Base-by-base conservation (phyloP, 2,113 vertebrate genomes). In the Tupaia chinensis region DNA sequence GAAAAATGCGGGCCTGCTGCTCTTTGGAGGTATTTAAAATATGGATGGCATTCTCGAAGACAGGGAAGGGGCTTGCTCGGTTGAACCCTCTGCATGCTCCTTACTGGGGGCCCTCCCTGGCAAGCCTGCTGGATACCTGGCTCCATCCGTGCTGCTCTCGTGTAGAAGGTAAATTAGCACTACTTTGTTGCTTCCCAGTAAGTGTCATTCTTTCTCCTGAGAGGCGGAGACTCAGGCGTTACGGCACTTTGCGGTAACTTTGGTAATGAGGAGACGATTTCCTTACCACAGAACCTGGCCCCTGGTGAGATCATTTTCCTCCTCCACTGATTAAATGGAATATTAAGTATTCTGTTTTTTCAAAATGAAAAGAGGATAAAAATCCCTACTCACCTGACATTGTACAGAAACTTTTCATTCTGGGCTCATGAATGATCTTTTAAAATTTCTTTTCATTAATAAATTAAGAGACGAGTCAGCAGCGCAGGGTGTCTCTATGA, bases 321-420 rank as follows among this genome's bases (percentile, higher is more conserved):
- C 90, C 95, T 77, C 66, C 11, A 94, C 93, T 94, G 94, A 97
- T 98, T 91, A 98, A 97, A 97, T 78, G 96, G 92, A 98, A 97
- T 96, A 98, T 97, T 98, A 97, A 98, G 93, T 91, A 82, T 60
- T 61, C 69, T 54, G 6, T 93, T 96, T 92, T 77, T 95, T 98
- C 96, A 98, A 97, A 98, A 98, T 95, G 94, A 97, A 98, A 97
- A 96, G 77, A 66, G 10, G 76, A 87, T 95, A 95, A 61, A 74
- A 87, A 95, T 77, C 96, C 0, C 0, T 89, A 96, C 94, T 97
- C 97, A 91, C 95, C 96, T 91, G 89, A 74, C 22, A 89, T 23
- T 97, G 97, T 97, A 95, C 94, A 97, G 96, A 98, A 87, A 94
- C 58, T 95, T 91, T 95, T 97, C 87, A 97, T 96, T 69, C 53